phyloP scores from a whole-genome alignment of 64 coral and sea anemone species.

The Porites lutea region DNA sequence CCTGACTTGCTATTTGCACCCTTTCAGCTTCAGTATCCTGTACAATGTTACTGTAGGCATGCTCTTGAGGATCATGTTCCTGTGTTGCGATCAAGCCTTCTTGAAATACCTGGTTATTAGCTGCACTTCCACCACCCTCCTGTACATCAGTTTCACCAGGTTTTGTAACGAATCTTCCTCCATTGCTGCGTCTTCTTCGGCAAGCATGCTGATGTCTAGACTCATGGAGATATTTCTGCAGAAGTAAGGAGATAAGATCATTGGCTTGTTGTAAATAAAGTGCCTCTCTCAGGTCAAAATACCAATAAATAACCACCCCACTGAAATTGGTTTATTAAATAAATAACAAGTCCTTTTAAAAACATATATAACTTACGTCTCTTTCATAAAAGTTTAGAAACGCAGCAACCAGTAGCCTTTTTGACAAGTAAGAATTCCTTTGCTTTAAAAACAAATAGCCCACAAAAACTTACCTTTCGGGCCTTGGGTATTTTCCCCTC shows the following conservation, averaged over 20 bases:
- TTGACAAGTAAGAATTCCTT: too few relatives aligned
- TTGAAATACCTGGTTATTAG: slow-evolving; percentile 19
- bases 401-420: too few relatives aligned
- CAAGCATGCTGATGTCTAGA: slow-evolving; percentile 99
- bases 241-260: too few relatives aligned
- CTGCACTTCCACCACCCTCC: neutral
- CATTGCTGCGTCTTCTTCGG: slow-evolving; percentile 93
- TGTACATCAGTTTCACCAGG: neutral
- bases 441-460: too few relatives aligned
- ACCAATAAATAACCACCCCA: neutral
- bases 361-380: too few relatives aligned
- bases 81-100: slow-evolving; percentile 29
- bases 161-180: slow-evolving; percentile 98
- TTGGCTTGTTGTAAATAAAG: neutral
- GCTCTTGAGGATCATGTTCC: slow-evolving; percentile 31
- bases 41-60: slow-evolving; percentile 21
- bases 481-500: slow-evolving; percentile 99
- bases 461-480: slow-evolving; percentile 76
- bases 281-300: neutral
- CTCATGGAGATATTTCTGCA: slow-evolving; percentile 98
- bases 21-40: slow-evolving; percentile 16
- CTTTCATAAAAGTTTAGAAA: too few relatives aligned
- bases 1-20: slow-evolving; percentile 10
- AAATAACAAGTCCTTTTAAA: too few relatives aligned
- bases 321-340: too few relatives aligned